Evolutionary conservation across 2,113 vertebrate genomes (phyloP).

Genomic region (Cottus gobio): DNA sequence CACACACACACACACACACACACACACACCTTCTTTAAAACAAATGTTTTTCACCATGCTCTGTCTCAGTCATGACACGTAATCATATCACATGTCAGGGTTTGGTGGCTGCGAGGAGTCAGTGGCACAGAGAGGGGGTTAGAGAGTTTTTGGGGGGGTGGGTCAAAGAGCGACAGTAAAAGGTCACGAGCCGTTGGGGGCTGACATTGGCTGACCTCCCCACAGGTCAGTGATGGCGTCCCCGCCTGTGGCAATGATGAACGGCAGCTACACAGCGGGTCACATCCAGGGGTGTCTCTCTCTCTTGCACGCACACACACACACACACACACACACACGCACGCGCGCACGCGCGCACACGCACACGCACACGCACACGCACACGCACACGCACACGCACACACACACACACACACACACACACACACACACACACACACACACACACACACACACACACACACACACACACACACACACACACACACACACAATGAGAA

Average conservation of each 20-base stretch:
- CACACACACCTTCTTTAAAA: conserved; percentile 11
- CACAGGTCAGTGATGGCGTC: conserved; percentile 72
- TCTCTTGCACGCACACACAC: not conserved
- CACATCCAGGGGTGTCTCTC: conserved; percentile 47
- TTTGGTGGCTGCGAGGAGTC: conserved; percentile 41
- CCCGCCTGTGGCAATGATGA: conserved; percentile 81
- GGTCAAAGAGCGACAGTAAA: conserved; percentile 58
- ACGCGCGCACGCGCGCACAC: no score
- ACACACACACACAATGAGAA: not conserved
- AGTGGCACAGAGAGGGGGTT: conserved; percentile 14
- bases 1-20: not conserved
- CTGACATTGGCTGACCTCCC: conserved; percentile 79
- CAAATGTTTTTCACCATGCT: not conserved
- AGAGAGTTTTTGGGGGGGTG: not conserved
- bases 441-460: not conserved
- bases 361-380: conserved; percentile 3
- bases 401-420: conserved; percentile 2
- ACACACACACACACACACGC: not conserved
- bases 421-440: not conserved
- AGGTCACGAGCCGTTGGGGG: conserved; percentile 67
- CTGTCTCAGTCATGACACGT: conserved; percentile 22
- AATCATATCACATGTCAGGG: conserved; percentile 57
- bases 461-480: conserved; percentile 4
- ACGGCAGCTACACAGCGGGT: conserved; percentile 60
- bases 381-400: not conserved